phyloP scores from a whole-genome alignment of 2,888 invertebrate species.

The Ferrisia virgata region DNA sequence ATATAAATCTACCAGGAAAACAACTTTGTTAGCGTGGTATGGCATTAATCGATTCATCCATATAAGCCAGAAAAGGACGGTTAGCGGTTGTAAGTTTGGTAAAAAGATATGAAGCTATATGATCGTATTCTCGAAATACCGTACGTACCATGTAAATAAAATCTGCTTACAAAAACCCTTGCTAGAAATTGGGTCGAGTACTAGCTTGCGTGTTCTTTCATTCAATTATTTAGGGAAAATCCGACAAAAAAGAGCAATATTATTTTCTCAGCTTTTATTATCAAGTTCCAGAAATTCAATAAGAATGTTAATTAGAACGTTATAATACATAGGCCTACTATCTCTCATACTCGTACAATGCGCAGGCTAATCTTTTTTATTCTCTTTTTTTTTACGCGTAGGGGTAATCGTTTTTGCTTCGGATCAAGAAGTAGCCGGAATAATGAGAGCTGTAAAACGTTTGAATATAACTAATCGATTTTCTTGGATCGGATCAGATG shows the following conservation, averaged over 20 bases:
- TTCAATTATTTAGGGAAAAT: not conserved
- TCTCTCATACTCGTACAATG: no score
- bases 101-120: not conserved
- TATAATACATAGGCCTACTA: not conserved
- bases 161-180: not conserved
- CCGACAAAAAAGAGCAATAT: not conserved
- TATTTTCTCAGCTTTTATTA: not conserved
- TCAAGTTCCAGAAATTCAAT: not conserved
- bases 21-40: not conserved
- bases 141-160: not conserved
- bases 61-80: not conserved
- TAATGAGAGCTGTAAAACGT: conserved; percentile 88
- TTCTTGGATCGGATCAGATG: conserved; percentile 95
- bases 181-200: not conserved
- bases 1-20: not conserved
- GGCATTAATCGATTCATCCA: not conserved
- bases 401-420: conserved; percentile 94
- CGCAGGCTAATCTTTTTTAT: not conserved
- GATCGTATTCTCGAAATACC: not conserved
- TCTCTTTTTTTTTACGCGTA: conserved; percentile 53
- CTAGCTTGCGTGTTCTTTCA: not conserved
- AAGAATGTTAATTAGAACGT: conserved; percentile 1
- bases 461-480: conserved; percentile 84
- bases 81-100: not conserved
- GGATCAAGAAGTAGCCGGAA: conserved; percentile 93